These are phyloP conservation scores for Poecile montanus DNA, from an alignment of 2,797 vertebrate genomes.

Conservation along the genomic window DNA sequence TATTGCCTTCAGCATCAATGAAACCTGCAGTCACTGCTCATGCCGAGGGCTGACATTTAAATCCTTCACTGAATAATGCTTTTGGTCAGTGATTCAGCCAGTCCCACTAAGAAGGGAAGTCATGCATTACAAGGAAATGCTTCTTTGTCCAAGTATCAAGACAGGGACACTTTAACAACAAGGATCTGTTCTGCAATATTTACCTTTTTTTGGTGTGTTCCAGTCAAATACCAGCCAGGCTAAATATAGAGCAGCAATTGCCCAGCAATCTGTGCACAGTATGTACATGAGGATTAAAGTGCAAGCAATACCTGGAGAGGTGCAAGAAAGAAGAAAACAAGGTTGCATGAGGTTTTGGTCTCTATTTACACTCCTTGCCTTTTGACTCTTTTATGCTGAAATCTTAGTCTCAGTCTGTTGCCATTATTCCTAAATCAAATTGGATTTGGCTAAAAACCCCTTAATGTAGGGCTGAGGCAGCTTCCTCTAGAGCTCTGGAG, in stretches of 20 bases:
- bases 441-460: neutral
- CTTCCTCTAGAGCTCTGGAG: neutral
- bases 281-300: constrained; percentile 87
- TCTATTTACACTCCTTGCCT: neutral
- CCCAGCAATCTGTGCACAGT: constrained; percentile 94
- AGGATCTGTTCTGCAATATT: neutral
- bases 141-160: neutral
- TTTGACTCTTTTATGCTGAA: neutral
- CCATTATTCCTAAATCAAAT: neutral
- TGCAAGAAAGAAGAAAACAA: neutral
- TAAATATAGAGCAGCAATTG: constrained; percentile 87
- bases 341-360: neutral
- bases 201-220: constrained; percentile 95
- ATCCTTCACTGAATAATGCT: neutral
- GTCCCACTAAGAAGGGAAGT: neutral
- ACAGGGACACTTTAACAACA: neutral
- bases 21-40: neutral
- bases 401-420: neutral
- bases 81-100: neutral
- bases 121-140: neutral
- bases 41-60: neutral
- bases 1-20: neutral
- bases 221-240: constrained; percentile 96
- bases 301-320: constrained; percentile 80
- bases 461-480: neutral